A percentile compares a stretch with the other conserved stretches of the same genome.
These are phyloP conservation scores for Luidia sarsii DNA, from an alignment of 53 echinoderm and acorn worm genomes.

Conservation along the genomic window DNA sequence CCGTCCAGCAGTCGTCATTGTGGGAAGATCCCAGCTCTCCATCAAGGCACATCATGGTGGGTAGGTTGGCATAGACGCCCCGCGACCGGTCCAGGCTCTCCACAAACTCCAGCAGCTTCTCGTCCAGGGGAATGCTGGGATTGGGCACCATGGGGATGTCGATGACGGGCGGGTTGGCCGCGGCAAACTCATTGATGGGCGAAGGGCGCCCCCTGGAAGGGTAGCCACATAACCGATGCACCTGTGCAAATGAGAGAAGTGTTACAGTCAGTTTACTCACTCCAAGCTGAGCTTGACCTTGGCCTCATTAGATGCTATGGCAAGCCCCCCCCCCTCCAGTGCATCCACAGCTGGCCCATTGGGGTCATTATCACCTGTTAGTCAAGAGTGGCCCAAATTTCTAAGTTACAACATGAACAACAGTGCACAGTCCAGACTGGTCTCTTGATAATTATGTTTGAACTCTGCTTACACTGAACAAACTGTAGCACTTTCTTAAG, in stretches of 20 bases:
- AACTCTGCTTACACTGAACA: no score
- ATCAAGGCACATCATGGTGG: slow-evolving; percentile 69
- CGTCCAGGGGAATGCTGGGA: slow-evolving; percentile 79
- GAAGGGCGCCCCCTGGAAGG: slow-evolving; percentile 68
- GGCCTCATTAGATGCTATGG: no score
- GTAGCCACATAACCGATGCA: slow-evolving; percentile 64
- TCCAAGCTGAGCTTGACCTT: no score
- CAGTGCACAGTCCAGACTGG: no score
- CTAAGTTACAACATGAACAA: no score
- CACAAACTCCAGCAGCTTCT: slow-evolving; percentile 78
- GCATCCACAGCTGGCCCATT: no score
- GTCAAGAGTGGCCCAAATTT: no score
- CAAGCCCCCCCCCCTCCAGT: no score
- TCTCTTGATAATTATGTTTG: no score
- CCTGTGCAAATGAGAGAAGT: slow-evolving; percentile 41
- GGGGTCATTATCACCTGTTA: no score
- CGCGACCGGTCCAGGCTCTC: slow-evolving; percentile 75
- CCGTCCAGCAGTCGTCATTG: slow-evolving; percentile 86
- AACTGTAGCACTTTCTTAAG: no score
- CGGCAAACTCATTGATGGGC: slow-evolving; percentile 85
- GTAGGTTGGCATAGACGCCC: slow-evolving; percentile 76
- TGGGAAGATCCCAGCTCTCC: slow-evolving; percentile 55
- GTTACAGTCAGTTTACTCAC: no score
- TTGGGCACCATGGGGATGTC: slow-evolving; percentile 88
- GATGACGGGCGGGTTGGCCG: slow-evolving; percentile 69